These are phyloP conservation scores for Aphaenogaster ashmeadi DNA, from an alignment of 1,140 invertebrate genomes.

Conservation along the genomic window DNA sequence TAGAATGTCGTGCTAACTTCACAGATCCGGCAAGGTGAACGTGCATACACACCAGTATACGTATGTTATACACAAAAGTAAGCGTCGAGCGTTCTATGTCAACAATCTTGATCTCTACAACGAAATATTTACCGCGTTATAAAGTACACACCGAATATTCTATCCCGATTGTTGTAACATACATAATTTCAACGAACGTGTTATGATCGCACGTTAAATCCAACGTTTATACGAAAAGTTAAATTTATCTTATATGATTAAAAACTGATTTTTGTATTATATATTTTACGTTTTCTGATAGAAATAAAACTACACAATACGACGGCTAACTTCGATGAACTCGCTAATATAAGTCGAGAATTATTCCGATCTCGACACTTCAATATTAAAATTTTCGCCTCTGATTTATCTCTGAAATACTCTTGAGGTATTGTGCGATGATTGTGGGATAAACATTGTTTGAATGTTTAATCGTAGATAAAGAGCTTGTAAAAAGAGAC, in stretches of 20 bases:
- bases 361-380: neutral
- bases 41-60: neutral
- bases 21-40: neutral
- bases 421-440: neutral
- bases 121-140: conserved; percentile 1
- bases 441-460: neutral
- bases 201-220: neutral
- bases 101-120: neutral
- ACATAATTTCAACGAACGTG: neutral
- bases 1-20: too few relatives aligned
- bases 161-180: neutral
- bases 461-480: conserved; percentile 31
- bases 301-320: neutral
- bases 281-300: neutral
- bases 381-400: neutral
- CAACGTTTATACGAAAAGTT: neutral
- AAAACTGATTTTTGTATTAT: neutral
- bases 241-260: neutral
- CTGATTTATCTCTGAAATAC: neutral
- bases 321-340: neutral
- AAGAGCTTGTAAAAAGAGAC: conserved; percentile 24
- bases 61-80: neutral
- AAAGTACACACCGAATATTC: neutral
- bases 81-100: neutral
- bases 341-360: neutral